Conservation (phyloP, 2,113 vertebrate species). For the Psophia crepitans region DNA sequence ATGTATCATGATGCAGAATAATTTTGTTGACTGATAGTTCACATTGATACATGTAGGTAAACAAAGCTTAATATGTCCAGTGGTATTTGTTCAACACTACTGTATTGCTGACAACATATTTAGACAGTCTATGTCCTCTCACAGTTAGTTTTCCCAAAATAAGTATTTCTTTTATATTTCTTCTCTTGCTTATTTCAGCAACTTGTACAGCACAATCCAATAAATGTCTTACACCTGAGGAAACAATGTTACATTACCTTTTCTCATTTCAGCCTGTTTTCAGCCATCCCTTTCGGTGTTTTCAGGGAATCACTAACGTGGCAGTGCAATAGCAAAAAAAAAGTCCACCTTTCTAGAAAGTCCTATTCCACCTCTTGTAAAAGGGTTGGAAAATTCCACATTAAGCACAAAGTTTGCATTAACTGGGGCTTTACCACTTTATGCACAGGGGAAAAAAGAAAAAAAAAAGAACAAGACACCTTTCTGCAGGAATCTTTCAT, state of each 20-base stretch:
- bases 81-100: not conserved
- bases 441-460: not conserved
- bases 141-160: not conserved
- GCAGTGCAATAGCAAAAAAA: not conserved
- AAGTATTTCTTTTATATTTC: not conserved
- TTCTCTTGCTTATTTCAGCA: not conserved
- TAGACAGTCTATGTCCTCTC: not conserved
- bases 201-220: not conserved
- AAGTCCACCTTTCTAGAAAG: accelerated
- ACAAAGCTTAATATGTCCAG: not conserved
- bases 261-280: not conserved
- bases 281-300: not conserved
- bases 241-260: not conserved
- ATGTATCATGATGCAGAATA: not conserved
- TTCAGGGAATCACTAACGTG: not conserved
- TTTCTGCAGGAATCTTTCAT: not conserved
- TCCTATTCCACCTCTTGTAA: not conserved
- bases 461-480: not conserved
- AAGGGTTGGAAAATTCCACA: not conserved
- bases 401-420: not conserved
- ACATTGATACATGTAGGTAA: not conserved
- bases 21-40: not conserved
- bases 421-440: not conserved
- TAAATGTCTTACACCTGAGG: not conserved
- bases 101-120: not conserved